Conservation (phyloP, 2,888 invertebrate species). For the Pterostichus madidus region DNA sequence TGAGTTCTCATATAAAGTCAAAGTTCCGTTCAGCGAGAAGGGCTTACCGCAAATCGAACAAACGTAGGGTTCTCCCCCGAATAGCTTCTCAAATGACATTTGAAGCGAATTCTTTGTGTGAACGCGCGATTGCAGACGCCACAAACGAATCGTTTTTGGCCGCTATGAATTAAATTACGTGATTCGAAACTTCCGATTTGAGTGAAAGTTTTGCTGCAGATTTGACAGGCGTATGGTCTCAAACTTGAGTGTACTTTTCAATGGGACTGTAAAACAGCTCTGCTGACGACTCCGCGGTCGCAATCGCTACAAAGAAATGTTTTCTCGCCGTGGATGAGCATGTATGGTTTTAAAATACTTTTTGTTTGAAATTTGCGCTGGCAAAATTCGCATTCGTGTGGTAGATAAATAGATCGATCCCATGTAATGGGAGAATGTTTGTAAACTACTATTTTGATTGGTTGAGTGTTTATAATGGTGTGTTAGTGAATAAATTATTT, state of each 20-base stretch:
- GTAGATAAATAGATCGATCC: not conserved
- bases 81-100: slow-evolving; percentile 68
- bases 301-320: slow-evolving; percentile 53
- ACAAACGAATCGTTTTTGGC: slow-evolving; percentile 47
- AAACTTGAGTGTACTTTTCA: slow-evolving; percentile 36
- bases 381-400: no score
- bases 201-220: no score
- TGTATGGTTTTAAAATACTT: slow-evolving; percentile 35
- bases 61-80: slow-evolving; percentile 72
- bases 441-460: no score
- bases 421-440: not conserved
- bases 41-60: slow-evolving; percentile 72
- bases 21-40: slow-evolving; percentile 60
- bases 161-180: slow-evolving; percentile 37
- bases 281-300: slow-evolving; percentile 57
- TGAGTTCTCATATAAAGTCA: slow-evolving; percentile 61
- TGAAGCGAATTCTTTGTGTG: slow-evolving; percentile 51
- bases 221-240: no score
- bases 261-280: slow-evolving; percentile 39
- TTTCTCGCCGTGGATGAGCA: slow-evolving; percentile 60
- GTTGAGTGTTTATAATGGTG: no score
- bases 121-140: no score
- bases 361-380: no score
- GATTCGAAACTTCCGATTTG: slow-evolving; percentile 43
- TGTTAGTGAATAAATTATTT: no score